These are phyloP conservation scores for Epinotia bilunana DNA, from an alignment of 2,888 invertebrate species.

Conservation along the genomic window DNA sequence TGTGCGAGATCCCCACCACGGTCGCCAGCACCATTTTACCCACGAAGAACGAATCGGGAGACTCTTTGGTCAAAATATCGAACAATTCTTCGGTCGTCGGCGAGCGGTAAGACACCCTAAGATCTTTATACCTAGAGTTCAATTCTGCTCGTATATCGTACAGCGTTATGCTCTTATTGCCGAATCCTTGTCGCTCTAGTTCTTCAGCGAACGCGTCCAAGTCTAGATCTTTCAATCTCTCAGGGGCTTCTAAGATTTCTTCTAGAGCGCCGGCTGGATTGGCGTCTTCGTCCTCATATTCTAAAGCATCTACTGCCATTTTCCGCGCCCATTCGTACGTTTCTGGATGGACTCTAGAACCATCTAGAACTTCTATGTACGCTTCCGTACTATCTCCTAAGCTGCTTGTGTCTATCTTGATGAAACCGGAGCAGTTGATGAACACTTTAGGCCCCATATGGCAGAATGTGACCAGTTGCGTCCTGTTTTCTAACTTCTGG, in stretches of 20 bases:
- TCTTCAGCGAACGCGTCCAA: slow-evolving; percentile 99
- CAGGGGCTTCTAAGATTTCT: slow-evolving; percentile 98
- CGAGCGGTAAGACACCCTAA: slow-evolving; percentile 90
- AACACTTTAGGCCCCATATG: slow-evolving; percentile 99
- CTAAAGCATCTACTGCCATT: slow-evolving; percentile 99
- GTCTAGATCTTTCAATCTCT: slow-evolving; percentile 97
- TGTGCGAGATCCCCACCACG: slow-evolving; percentile 92
- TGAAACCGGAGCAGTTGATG: slow-evolving; percentile 99
- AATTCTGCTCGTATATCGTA: slow-evolving; percentile 99
- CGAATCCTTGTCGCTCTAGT: slow-evolving; percentile 94
- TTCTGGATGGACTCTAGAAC: slow-evolving; percentile 99
- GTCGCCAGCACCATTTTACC: slow-evolving; percentile 93
- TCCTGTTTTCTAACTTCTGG: slow-evolving; percentile 96
- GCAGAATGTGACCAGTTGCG: slow-evolving; percentile 97
- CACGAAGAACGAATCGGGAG: slow-evolving; percentile 96
- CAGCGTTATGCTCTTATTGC: slow-evolving; percentile 96
- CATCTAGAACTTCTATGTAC: slow-evolving; percentile 97
- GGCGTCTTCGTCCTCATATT: slow-evolving; percentile 98
- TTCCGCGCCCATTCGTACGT: slow-evolving; percentile 99
- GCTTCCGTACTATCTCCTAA: slow-evolving; percentile 97
- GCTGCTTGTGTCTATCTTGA: slow-evolving; percentile 98
- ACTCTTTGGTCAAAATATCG: slow-evolving; percentile 98
- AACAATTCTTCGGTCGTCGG: slow-evolving; percentile 95
- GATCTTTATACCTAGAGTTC: slow-evolving; percentile 96
- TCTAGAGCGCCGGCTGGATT: slow-evolving; percentile 99